Conservation (phyloP, 1,140 invertebrate genomes). For the Drosophila yakuba region DNA sequence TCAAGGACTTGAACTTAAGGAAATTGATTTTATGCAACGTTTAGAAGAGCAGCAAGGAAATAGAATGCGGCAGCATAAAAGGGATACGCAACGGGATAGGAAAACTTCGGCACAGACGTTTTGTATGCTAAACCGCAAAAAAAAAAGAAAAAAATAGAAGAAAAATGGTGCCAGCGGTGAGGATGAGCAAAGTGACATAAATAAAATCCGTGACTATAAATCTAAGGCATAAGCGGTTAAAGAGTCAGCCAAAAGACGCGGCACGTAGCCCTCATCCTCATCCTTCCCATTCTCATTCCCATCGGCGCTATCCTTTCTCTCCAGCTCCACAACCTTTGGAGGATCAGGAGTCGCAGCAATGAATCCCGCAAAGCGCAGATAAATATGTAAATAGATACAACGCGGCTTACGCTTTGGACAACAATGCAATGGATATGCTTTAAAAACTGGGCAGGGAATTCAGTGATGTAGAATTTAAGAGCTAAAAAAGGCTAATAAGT, state of each 20-base stretch:
- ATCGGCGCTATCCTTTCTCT: not conserved
- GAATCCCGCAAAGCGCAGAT: conserved; percentile 63
- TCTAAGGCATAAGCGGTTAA: conserved; percentile 77
- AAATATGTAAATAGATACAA: conserved; percentile 82
- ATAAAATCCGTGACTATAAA: conserved; percentile 82
- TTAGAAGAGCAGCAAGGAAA: conserved; percentile 19
- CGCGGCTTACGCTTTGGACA: conserved; percentile 69
- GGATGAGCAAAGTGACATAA: conserved; percentile 71
- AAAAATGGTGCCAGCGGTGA: conserved; percentile 53
- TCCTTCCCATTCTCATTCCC: not conserved
- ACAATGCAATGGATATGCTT: conserved; percentile 39
- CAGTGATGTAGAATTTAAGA: no score
- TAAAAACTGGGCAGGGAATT: conserved; percentile 9
- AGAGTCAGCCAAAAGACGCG: conserved; percentile 61
- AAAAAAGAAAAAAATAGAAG: conserved; percentile 61
- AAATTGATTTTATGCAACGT: conserved; percentile 80
- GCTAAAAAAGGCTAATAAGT: not conserved
- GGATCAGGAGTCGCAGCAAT: conserved; percentile 19
- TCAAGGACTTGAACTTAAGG: conserved; percentile 55
- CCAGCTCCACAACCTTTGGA: not conserved
- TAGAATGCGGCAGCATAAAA: conserved; percentile 13
- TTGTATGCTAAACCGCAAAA: conserved; percentile 70
- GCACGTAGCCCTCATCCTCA: conserved; percentile 25
- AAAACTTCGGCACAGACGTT: conserved; percentile 15
- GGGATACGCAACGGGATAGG: not conserved